Percentiles rank a stretch among this genome's conserved stretches.
Conservation (phyloP, 2,113 vertebrate genomes). For the Xenopus borealis region DNA sequence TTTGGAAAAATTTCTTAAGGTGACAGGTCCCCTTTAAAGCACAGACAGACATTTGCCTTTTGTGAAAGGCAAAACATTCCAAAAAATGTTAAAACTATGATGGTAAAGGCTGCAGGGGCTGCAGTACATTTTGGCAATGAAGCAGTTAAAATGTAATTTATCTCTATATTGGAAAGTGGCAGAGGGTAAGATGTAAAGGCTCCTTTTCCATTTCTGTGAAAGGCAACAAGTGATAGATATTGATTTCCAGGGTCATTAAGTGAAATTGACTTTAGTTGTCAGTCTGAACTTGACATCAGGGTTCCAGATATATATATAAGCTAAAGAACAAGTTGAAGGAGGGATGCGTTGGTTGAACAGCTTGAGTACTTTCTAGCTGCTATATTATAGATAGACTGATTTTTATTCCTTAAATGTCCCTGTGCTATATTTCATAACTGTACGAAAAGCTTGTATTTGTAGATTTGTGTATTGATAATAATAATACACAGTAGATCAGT, state of each 20-base stretch:
- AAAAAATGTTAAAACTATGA: background rate
- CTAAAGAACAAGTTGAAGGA: background rate
- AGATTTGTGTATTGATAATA: no score
- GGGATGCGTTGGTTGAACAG: background rate
- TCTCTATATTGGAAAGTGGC: background rate
- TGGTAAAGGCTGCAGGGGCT: background rate
- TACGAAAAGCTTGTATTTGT: no score
- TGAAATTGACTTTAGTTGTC: conserved; percentile 40
- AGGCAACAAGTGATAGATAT: conserved; percentile 29
- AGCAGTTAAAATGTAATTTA: background rate
- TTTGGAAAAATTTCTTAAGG: no score
- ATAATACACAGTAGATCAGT: no score
- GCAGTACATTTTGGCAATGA: background rate
- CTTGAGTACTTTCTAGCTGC: no score
- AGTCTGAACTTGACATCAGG: conserved; percentile 12
- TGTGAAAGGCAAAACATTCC: no score
- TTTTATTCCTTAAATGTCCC: no score
- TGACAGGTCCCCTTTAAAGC: no score
- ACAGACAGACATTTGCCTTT: no score
- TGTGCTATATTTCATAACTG: no score
- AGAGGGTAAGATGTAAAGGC: background rate
- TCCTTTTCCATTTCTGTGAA: conserved; percentile 6
- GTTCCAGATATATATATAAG: background rate
- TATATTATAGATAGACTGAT: no score
- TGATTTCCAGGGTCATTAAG: conserved; percentile 21